These are phyloP conservation scores for Cacatua alba DNA, from an alignment of 2,113 vertebrate genomes.

Conservation along the genomic window DNA sequence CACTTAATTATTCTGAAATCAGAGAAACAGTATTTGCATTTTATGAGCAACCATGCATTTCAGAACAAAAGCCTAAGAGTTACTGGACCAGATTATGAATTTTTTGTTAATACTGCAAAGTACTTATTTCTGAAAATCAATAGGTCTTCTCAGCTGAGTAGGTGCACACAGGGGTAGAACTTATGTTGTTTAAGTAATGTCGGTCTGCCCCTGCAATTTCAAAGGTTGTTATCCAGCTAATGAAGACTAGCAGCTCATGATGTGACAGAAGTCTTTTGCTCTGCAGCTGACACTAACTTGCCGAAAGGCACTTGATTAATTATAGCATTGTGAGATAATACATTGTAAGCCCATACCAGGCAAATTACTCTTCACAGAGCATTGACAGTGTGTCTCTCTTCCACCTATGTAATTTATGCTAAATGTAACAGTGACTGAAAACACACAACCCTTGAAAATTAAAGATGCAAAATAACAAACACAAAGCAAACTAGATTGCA, in stretches of 20 bases:
- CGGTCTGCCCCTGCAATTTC: background rate
- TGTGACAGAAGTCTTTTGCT: constrained; percentile 27
- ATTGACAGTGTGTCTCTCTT: constrained; percentile 6
- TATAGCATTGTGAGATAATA: constrained; percentile 17
- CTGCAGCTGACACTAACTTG: constrained; percentile 37
- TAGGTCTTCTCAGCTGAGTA: background rate
- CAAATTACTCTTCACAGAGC: constrained; percentile 43
- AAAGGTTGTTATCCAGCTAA: constrained; percentile 23
- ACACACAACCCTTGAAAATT: background rate
- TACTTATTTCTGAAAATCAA: background rate
- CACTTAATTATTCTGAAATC: background rate
- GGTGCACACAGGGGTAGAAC: background rate
- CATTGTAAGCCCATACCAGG: background rate
- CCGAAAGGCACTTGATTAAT: constrained; percentile 32
- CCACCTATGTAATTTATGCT: constrained; percentile 51
- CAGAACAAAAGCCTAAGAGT: background rate
- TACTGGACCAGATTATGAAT: background rate
- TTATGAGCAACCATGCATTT: background rate
- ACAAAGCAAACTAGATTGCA: background rate
- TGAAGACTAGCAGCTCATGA: background rate
- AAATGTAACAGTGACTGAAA: constrained; percentile 23
- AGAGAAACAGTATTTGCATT: background rate
- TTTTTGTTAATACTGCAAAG: background rate
- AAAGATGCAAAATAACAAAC: constrained; percentile 27
- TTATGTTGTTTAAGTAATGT: background rate